Percentiles rank a stretch among this genome's conserved stretches.
These are phyloP conservation scores for Choloepus didactylus DNA, from an alignment of 2,797 vertebrate species.

Conservation along the genomic window DNA sequence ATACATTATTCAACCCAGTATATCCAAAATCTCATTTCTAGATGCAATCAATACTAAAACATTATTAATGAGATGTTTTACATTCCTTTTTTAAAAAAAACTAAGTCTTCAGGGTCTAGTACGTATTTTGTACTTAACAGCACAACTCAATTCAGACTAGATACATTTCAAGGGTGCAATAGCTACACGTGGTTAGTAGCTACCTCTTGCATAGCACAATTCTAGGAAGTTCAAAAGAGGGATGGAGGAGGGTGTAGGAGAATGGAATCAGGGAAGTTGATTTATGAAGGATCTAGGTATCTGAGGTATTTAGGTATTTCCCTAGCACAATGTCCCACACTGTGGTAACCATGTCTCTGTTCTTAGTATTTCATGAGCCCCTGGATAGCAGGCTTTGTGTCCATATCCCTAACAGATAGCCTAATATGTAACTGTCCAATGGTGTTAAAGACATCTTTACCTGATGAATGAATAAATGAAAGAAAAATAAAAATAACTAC, in stretches of 20 bases:
- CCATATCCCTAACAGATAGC: background rate
- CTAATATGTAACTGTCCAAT: background rate
- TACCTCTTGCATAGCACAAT: background rate
- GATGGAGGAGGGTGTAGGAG: background rate
- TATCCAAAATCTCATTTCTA: background rate
- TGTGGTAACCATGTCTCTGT: background rate
- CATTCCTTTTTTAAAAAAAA: background rate
- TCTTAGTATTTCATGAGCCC: background rate
- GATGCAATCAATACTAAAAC: constrained; percentile 2
- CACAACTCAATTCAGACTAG: background rate
- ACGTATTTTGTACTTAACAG: background rate
- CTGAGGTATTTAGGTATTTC: background rate
- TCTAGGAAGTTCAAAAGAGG: background rate
- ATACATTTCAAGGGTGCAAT: background rate
- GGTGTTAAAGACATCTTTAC: background rate
- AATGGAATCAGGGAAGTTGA: background rate
- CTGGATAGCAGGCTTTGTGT: background rate
- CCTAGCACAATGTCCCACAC: background rate
- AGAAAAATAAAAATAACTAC: background rate
- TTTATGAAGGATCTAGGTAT: background rate
- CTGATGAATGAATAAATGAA: background rate
- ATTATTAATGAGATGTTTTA: background rate
- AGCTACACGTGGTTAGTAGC: background rate
- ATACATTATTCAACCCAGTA: background rate
- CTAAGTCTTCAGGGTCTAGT: background rate